Percentiles rank a stretch among this genome's conserved stretches.
Evolutionary conservation across 2,888 invertebrate species (phyloP).

Genomic region (Ichneumoninae sp.): DNA sequence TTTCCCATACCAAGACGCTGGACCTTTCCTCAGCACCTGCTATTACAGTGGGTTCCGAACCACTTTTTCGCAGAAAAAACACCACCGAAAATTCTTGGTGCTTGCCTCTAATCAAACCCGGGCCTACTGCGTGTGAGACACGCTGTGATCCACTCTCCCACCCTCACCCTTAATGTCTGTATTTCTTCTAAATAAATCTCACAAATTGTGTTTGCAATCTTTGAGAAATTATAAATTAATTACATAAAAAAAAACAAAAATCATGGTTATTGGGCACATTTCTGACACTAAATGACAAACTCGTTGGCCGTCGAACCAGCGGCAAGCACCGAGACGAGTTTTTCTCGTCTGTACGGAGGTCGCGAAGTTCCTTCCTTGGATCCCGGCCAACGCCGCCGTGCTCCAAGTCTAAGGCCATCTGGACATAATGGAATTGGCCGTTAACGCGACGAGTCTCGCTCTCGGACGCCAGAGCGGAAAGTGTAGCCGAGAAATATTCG

Average conservation of each 20-base stretch:
- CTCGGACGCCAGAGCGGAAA: not conserved
- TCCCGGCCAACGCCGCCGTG: constrained; percentile 45
- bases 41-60: no score
- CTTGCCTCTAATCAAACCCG: no score
- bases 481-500: constrained; percentile 7
- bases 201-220: not conserved
- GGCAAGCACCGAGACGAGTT: constrained; percentile 34
- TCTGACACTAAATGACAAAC: constrained; percentile 28
- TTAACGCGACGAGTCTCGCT: constrained; percentile 33
- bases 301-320: constrained; percentile 21
- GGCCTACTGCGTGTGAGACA: no score
- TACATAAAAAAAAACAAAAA: no score
- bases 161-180: no score
- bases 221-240: not conserved
- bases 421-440: constrained; percentile 56
- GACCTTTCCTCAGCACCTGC: no score
- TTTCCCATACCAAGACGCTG: no score
- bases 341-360: constrained; percentile 47
- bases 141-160: no score
- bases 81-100: no score
- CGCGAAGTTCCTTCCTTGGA: constrained; percentile 59
- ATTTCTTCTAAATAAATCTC: no score
- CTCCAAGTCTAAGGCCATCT: constrained; percentile 35
- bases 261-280: constrained; percentile 38
- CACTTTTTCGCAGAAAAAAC: no score